Base-by-base conservation (phyloP, 2,888 invertebrate species). In the Beris chalybata region DNA sequence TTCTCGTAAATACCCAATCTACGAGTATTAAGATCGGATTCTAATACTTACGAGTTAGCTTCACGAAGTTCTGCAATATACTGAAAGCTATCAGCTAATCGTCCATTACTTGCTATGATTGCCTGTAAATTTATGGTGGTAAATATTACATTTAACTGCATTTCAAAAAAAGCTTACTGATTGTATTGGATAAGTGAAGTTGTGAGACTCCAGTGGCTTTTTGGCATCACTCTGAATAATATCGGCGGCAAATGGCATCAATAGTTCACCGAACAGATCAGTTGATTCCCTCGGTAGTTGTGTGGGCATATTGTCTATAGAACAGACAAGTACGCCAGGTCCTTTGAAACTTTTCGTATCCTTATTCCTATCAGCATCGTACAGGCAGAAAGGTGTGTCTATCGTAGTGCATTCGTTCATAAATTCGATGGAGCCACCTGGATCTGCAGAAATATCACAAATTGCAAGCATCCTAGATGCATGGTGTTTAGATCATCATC, bases 331-430 rank as follows among this genome's bases (percentile, higher is more conserved):
- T 1, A 99, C 97, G 22, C 99, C 99, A 0, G 95, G 92, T 0
- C 97, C 97, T 79, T 92, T 93, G 81, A 97, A 97, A 79, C 94
- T 92, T 76, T 97, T 97, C 0, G 93, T 94, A 74, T 96, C 96
- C 80, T 95, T 96, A 78, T 99, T 97, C 69, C 96, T 88, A 78
- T 99, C 97, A 5, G 99, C 98, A 77, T 99, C 98, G 77, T 99
- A 99, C n/a, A 99, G 85, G 77, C 96, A 97, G 82, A 99, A 99
- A 0, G 99, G 99, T 3, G 95, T 97, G 77, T 99, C 99, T 68
- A 99, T 99, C 1, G 98, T 99, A 0, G 99, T 99, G 78, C 98
- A 99, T 77, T 98, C 98, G 75, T 96, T 95, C 98, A 99, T 98
- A 78, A 99, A 99, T 77, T 99, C 98, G 66, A 98, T 97, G 47